Base-by-base conservation (phyloP, 2,888 invertebrate species). In the Caenorhabditis sinica region DNA sequence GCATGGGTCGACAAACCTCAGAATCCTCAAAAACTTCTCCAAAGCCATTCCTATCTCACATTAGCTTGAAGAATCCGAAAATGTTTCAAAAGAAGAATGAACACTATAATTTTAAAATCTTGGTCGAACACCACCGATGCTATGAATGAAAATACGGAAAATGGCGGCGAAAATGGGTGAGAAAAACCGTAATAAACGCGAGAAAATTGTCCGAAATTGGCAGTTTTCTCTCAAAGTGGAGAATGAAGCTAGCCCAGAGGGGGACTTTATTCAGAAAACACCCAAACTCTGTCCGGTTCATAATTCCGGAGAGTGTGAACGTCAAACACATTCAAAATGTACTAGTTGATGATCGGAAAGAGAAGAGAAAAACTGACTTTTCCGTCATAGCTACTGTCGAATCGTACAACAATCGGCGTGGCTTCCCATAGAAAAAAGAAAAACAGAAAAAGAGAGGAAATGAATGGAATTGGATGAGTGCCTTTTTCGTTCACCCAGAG, bases 111-210 rank as follows among this genome's bases (percentile, higher is more conserved):
- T 69, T 56, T 25, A 56, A 11, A 15, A 56, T 69, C 40, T 53
- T 68, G 11, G 56, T 68, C 68, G 17, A 36, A 45, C 20, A 25
- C 49, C 49, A 2, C 45, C 36, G 56, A 56, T 36, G 40, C 25
- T 20, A 53, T 53, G 33, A 51, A 4, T 36, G 36, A 53, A 53
- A 69, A 36, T 5, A 53, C 17, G 68, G 68, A 51, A 68, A 51
- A 53, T 51, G 20, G 20, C 0, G 25, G 20, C 40, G 36, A 56
- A n/a, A 51, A 69, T 51, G 25, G 20, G 40, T 53, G 69, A 23
- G 56, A 69, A 51, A 69, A 69, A 69, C 25, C 69, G 53, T 74
- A 74, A 74, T 74, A 74, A 74, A 74, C 74, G 74, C 63, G 74
- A 74, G 74, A 74, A 65, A 74, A 53, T 63, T 58, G 58, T 53